Percentiles rank a stretch among this genome's conserved stretches.
Conservation (phyloP, 2,113 vertebrate genomes). For the Girardinichthys multiradiatus region DNA sequence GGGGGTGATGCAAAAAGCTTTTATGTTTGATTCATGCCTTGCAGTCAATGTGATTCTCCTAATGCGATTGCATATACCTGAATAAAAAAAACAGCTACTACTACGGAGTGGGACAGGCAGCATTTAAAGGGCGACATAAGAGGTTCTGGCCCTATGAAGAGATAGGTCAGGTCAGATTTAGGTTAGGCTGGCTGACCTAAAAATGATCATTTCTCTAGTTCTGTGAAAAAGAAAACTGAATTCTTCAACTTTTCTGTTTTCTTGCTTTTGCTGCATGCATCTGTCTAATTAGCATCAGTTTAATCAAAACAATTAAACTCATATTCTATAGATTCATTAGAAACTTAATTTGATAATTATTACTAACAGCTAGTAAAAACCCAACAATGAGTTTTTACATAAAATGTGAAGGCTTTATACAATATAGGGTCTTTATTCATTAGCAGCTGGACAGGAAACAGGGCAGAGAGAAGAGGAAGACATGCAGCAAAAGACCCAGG, state of each 20-base stretch:
- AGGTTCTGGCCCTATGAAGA: neutral
- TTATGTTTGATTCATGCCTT: slow-evolving; percentile 59
- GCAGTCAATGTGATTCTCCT: slow-evolving; percentile 62
- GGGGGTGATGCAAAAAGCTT: slow-evolving; percentile 42
- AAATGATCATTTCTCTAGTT: neutral
- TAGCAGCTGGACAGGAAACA: too few species aligned
- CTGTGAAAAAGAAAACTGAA: neutral
- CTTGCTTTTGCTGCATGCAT: neutral
- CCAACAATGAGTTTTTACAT: too few species aligned
- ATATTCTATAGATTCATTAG: too few species aligned
- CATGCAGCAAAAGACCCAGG: too few species aligned
- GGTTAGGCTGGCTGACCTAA: slow-evolving; percentile 17
- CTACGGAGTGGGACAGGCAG: slow-evolving; percentile 18
- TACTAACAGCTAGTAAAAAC: too few species aligned
- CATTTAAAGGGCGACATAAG: slow-evolving; percentile 48
- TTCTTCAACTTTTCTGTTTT: too few species aligned
- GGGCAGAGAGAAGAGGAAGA: too few species aligned
- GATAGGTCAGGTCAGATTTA: slow-evolving; percentile 12
- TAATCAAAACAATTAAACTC: too few species aligned
- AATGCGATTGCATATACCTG: slow-evolving; percentile 51
- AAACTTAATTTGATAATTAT: too few species aligned
- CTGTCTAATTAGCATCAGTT: neutral
- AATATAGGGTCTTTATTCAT: too few species aligned
- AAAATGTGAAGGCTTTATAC: too few species aligned
- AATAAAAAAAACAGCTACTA: slow-evolving; percentile 28